phyloP scores from a whole-genome alignment of 2,888 invertebrate genomes.

The Eutolmus rufibarbis region DNA sequence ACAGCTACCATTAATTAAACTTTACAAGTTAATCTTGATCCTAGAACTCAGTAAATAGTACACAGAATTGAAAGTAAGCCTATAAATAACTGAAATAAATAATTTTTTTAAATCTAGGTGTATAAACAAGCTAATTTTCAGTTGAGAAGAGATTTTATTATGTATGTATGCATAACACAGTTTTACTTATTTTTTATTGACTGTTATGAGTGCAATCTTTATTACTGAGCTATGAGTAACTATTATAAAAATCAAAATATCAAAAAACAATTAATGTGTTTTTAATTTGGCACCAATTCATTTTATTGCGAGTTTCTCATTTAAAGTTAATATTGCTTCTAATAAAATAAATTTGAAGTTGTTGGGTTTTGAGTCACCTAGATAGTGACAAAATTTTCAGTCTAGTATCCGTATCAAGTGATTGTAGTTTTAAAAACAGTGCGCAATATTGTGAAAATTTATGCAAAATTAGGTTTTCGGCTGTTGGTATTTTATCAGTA shows the following conservation, averaged over 20 bases:
- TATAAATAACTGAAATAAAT: too few relatives aligned
- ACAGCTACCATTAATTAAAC: too few relatives aligned
- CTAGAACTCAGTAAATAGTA: too few relatives aligned
- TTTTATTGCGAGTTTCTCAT: not conserved
- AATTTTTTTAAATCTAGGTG: too few relatives aligned
- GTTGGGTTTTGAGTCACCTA: not conserved
- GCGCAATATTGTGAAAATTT: not conserved
- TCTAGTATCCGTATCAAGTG: not conserved
- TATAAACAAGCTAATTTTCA: too few relatives aligned
- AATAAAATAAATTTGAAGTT: not conserved
- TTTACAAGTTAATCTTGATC: too few relatives aligned
- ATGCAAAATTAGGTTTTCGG: not conserved
- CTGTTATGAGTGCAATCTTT: too few relatives aligned
- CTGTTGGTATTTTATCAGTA: too few relatives aligned
- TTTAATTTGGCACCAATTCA: not conserved
- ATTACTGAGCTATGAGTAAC: not conserved
- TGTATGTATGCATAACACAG: too few relatives aligned
- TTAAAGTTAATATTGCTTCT: not conserved
- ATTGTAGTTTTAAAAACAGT: not conserved
- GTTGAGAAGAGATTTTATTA: too few relatives aligned
- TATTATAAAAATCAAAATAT: not conserved
- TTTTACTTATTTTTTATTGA: too few relatives aligned
- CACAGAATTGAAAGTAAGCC: too few relatives aligned
- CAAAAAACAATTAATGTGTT: not conserved
- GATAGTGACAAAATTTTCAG: not conserved